A percentile compares a stretch with the other conserved stretches of the same genome.
Conservation (phyloP, 64 coral and sea anemone species). For the Dendronephthya gigantea region DNA sequence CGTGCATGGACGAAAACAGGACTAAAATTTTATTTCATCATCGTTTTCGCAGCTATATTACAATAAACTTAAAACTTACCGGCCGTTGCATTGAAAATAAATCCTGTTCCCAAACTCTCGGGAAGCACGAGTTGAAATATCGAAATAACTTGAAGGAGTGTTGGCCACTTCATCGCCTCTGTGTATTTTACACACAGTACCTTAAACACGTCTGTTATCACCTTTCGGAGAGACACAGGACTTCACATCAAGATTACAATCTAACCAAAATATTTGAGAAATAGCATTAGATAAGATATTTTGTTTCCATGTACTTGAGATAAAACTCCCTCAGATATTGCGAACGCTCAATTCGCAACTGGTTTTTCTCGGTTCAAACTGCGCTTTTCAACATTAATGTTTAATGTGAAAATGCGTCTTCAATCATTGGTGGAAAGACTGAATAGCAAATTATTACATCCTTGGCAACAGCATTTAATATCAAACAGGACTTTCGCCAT, state of each 20-base stretch:
- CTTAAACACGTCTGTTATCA: background rate
- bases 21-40: background rate
- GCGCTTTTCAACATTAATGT: background rate
- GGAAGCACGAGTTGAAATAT: background rate
- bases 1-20: background rate
- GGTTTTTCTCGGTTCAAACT: background rate
- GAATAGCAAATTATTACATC: background rate
- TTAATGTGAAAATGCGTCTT: background rate
- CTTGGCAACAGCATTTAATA: background rate
- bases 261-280: background rate
- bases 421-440: background rate
- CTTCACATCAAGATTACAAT: background rate
- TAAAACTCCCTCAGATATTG: too few species aligned
- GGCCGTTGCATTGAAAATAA: background rate
- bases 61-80: background rate
- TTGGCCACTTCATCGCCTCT: background rate
- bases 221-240: background rate
- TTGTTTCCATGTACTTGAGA: too few species aligned
- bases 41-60: background rate
- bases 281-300: background rate
- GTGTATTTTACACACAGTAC: background rate
- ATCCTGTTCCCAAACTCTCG: background rate
- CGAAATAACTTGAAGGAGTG: background rate
- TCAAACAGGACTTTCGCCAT: background rate
- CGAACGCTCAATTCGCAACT: background rate